Base-by-base conservation (phyloP, 2,888 invertebrate species). In the Pollenia griseotomentosa region DNA sequence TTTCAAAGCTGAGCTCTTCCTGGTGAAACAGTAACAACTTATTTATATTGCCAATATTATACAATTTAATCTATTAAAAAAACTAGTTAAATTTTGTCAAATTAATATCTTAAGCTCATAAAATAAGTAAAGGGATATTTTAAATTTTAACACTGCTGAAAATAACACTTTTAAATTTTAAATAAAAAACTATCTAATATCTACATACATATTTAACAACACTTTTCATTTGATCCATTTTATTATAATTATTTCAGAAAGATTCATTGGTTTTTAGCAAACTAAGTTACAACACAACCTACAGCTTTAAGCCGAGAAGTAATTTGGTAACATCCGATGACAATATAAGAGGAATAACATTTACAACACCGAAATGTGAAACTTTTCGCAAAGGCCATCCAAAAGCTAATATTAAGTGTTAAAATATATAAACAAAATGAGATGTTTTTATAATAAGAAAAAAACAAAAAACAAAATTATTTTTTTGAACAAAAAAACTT, bases 351-450 rank as follows among this genome's bases (percentile, higher is more conserved):
- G 70, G 89, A 9, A 91, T 91, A 61, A 89, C 89, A 68, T 93
- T 93, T 86, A 92, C 90, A 46, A 93, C 93, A 66, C 93, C 93
- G 59, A 91, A 91, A 78, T 93, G 93, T 88, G 93, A 93, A 85
- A 92, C 90, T 74, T 92, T 92, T 89, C 91, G 90, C 42, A 92
- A 91, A 89, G 90, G 91, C 77, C 92, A 92, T 90, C 91, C 92
- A 74, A 93, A 93, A 90, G 91, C 92, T 89, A 90, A 90, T 88
- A 91, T 93, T 88, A 91, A 90, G 85, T 93, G 93, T 89, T 90
- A 85, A 88, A 59, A 85, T 71, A 33, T 33, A 83, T 89, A 78
- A 94, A 94, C 42, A 53, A 73, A 59, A 80, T 53, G 61, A 74
- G 61, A 79, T 79, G 33, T 78, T 77, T 80, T 84, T 73, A 77